Base-by-base conservation (phyloP, 1,140 invertebrate species). In the Solenopsis invicta region DNA sequence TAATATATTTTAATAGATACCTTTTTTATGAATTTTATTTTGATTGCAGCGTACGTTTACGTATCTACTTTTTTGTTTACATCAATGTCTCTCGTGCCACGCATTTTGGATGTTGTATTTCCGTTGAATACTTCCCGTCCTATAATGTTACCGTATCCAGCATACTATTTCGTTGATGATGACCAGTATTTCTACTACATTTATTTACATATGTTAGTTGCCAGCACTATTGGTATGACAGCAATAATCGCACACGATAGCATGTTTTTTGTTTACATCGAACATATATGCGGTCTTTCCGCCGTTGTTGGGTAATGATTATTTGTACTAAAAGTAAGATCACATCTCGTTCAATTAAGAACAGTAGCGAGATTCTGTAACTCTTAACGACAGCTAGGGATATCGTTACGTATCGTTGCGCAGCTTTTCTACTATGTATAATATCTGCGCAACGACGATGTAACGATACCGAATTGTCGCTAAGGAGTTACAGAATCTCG, bases 181-280 rank as follows among this genome's bases (percentile, higher is more conserved):
- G 37, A 52, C 6, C 18, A 69, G 24, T 80, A 80, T 54, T 80
- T 80, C 34, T 69, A 52, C 16, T 80, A 80, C 18, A 80, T 80
- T 80, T 80, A 41, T 24, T 21, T 50, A 34, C 77, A 80, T 24
- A 52, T 45, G 41, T 10, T 21, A 21, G 0, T 41, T 37, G 4
- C 4, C 8, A 41, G 18, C 29, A 6, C 18, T 0, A 5, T 34
- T 21, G n/a, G n/a, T 37, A 18, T 80, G 62, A 80, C 48, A 9
- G 77, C 48, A 52, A 0, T 69, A 18, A 24, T 80, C 0, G 77
- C 34, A 13, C 62, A 80, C 4, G 77, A 80, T 5, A 52, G 62
- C 34, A 80, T 80, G 77, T 52, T 80, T 21, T 41, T 80, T 10
- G 18, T 1, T 69, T 80, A 69, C 21, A 5, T 69, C 29, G 77